Conservation (phyloP, 2,797 vertebrate species). For the Muraenolepis orangiensis region DNA sequence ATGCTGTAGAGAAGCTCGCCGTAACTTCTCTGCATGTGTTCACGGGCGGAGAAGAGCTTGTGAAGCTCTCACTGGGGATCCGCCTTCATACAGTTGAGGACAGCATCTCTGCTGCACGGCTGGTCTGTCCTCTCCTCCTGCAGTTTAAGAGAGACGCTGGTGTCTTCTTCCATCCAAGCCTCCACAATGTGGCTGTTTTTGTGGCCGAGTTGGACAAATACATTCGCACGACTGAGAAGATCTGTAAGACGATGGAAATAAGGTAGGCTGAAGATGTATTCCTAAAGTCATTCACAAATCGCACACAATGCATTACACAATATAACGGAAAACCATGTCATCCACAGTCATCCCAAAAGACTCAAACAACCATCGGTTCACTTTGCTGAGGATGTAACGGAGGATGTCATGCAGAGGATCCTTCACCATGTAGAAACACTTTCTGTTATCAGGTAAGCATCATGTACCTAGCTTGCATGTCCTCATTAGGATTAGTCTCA, state of each 20-base stretch:
- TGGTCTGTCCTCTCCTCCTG: constrained; percentile 50
- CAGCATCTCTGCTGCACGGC: constrained; percentile 38
- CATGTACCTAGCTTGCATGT: constrained; percentile 2
- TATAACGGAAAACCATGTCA: neutral
- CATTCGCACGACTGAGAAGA: constrained; percentile 40
- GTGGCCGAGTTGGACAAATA: constrained; percentile 61
- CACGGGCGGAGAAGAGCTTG: constrained; percentile 27
- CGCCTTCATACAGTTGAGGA: constrained; percentile 27
- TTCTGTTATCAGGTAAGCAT: constrained; percentile 56
- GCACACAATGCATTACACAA: neutral
- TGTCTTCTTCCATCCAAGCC: constrained; percentile 62
- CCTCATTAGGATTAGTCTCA: constrained; percentile 16
- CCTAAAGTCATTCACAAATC: neutral
- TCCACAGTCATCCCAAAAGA: constrained; percentile 19
- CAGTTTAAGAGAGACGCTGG: constrained; percentile 58
- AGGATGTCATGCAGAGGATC: constrained; percentile 47
- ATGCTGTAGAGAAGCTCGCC: constrained; percentile 66
- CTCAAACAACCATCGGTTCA: constrained; percentile 14
- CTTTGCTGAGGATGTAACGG: constrained; percentile 36
- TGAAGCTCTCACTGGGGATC: constrained; percentile 34
- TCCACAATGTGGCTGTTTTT: constrained; percentile 61
- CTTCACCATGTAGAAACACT: constrained; percentile 53
- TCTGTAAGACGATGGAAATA: constrained; percentile 57
- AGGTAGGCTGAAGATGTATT: constrained; percentile 33
- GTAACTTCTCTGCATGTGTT: constrained; percentile 68